These are phyloP conservation scores for Columba janthina DNA, from an alignment of 2,113 vertebrate species.

Conservation along the genomic window DNA sequence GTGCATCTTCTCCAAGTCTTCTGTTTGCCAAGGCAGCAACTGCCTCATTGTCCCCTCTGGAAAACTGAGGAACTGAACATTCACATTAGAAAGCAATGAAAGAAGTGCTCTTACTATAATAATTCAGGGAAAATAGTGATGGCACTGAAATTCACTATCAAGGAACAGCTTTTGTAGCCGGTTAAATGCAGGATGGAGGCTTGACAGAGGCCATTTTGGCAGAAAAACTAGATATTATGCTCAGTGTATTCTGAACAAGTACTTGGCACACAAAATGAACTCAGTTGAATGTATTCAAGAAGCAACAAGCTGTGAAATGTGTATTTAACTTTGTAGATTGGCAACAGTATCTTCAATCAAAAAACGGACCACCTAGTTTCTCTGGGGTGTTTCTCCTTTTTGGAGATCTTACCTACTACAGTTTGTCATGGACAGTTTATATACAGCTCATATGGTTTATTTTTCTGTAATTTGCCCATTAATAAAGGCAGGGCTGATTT, in stretches of 20 bases:
- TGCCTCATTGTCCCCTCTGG: neutral
- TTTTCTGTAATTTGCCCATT: neutral
- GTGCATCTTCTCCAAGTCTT: neutral
- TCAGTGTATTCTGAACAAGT: constrained; percentile 46
- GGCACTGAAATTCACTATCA: neutral
- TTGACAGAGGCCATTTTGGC: constrained; percentile 48
- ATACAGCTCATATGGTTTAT: neutral
- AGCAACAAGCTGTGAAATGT: constrained; percentile 54
- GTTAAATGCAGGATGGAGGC: constrained; percentile 8
- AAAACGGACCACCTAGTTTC: constrained; percentile 47
- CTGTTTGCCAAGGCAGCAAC: neutral
- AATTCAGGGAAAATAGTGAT: constrained; percentile 15
- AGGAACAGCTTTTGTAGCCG: constrained; percentile 35
- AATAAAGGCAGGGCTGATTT: neutral
- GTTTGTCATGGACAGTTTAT: neutral
- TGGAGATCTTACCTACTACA: neutral
- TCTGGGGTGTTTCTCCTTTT: neutral
- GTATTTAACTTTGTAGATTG: constrained; percentile 31
- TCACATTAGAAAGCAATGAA: constrained; percentile 4
- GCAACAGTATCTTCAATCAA: constrained; percentile 1
- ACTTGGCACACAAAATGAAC: constrained; percentile 19
- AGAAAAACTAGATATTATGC: neutral
- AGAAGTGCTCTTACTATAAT: neutral
- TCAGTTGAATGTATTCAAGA: constrained; percentile 25
- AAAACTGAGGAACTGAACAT: neutral